phyloP scores from a whole-genome alignment of 2,888 invertebrate species.

The Drosophila yooni region DNA sequence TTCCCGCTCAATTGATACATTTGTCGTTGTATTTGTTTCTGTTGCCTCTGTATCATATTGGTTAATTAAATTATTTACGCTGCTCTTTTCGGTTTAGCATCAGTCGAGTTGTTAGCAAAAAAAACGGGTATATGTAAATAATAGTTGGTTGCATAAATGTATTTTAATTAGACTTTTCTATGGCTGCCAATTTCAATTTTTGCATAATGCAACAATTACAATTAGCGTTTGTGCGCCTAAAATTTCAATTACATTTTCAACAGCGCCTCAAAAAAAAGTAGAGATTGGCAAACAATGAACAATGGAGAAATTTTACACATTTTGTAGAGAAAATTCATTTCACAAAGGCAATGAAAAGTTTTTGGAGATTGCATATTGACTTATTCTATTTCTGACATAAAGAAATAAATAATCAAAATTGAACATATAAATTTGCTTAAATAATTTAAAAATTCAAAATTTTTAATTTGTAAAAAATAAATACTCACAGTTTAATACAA shows the following conservation, averaged over 20 bases:
- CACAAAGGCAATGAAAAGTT: neutral
- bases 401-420: neutral
- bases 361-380: neutral
- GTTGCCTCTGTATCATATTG: conserved; percentile 54
- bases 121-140: conserved; percentile 17
- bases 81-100: conserved; percentile 29
- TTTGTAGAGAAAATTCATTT: neutral
- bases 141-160: conserved; percentile 29
- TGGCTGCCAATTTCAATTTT: conserved; percentile 53
- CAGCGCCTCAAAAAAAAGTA: conserved; percentile 9
- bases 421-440: neutral
- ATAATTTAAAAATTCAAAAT: neutral
- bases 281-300: neutral
- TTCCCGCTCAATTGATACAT: conserved; percentile 50
- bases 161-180: conserved; percentile 72
- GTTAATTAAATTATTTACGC: conserved; percentile 78
- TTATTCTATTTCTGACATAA: neutral
- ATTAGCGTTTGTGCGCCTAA: conserved; percentile 66
- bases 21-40: conserved; percentile 31
- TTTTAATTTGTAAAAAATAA: neutral
- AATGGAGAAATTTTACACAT: neutral
- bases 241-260: conserved; percentile 72
- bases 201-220: conserved; percentile 77
- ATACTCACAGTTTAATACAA: neutral
- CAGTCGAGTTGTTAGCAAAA: conserved; percentile 22